Conservation (phyloP, 1,140 invertebrate species). For the Leptopilina clavipes region DNA sequence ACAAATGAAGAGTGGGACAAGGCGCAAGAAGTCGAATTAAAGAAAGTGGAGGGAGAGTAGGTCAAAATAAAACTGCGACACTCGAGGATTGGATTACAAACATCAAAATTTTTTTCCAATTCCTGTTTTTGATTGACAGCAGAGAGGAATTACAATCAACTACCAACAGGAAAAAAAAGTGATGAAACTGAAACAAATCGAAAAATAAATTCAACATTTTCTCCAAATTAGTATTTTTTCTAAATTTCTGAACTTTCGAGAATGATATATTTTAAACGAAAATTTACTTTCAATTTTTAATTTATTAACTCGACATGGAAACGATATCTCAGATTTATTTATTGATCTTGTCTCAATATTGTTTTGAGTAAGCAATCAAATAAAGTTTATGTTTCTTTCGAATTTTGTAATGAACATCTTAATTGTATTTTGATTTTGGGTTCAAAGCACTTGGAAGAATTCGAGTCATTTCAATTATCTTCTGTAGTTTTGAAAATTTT, state of each 20-base stretch:
- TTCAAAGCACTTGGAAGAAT: background rate
- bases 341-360: background rate
- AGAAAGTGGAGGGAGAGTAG: slow-evolving; percentile 23
- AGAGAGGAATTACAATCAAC: too few species aligned
- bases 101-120: background rate
- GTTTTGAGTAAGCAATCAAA: background rate
- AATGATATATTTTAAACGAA: too few species aligned
- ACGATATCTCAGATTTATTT: background rate
- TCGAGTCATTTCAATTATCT: background rate
- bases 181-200: too few species aligned
- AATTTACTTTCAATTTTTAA: background rate
- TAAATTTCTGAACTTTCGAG: too few species aligned
- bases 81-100: background rate
- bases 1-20: slow-evolving; percentile 35
- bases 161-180: too few species aligned
- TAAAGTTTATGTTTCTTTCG: background rate
- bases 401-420: background rate
- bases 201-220: too few species aligned
- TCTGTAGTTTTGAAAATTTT: background rate
- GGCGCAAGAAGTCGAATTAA: slow-evolving; percentile 10
- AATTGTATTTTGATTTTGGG: background rate
- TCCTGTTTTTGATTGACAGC: background rate
- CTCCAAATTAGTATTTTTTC: too few species aligned
- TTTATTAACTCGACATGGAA: background rate
- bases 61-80: background rate